A percentile compares a stretch with the other conserved stretches of the same genome.
phyloP scores from a whole-genome alignment of 2,113 vertebrate genomes.

The rat (Rattus norvegicus) region GRCr8 NC_086030.1:43091001-43091500 shows the following conservation, averaged over 20 bases:
- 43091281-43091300: background rate
- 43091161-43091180: too few relatives aligned
- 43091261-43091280: too few relatives aligned
- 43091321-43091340: background rate
- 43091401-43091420: too few relatives aligned
- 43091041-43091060: background rate
- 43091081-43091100: fast-evolving
- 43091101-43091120: background rate
- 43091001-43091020: background rate
- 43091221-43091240: background rate
- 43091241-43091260: background rate
- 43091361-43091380: background rate
- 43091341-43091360: background rate
- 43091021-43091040: background rate
- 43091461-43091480: background rate
- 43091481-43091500: background rate
- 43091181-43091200: background rate
- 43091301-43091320: background rate
- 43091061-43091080: fast-evolving
- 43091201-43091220: background rate
- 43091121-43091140: fast-evolving
- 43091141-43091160: too few relatives aligned
- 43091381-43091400: background rate
- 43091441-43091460: background rate
- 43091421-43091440: background rate